Evolutionary conservation across 2,888 invertebrate genomes (phyloP), one percentile per base, ranked within the genome.

Genomic region (Rotaria magnacalcarata): DNA sequence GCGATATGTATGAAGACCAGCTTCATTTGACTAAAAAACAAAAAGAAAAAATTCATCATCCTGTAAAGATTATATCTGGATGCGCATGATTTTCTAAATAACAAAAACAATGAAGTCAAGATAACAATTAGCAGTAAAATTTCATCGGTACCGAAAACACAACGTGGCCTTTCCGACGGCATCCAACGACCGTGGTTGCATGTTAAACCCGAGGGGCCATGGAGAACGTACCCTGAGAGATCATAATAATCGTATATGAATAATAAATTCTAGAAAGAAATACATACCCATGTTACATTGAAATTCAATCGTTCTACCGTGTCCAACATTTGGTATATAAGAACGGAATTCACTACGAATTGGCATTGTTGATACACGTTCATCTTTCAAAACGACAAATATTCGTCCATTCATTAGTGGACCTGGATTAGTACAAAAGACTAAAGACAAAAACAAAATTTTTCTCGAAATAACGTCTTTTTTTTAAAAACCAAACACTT

Each of bases 121-220:
- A 67, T 34, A 27, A 19, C 4, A 34, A 11, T 34, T 16, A 6
- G 5, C 19, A 19, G 34, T 34, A 11, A 47, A 47, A 47, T 47
- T 2, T 24, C 8, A 47, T 2, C 0, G 5, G 47, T 80, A 80
- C 80, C 80, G 10, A 80, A 41, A 43, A 80, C 10, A n/a, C 80
- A 80, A 14, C 47, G 80, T 14, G 80, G 47, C 3, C 80, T 10
- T 80, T 80, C 80, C 3, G 80, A 80, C 11, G 80, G 80, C 80
- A 80, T 80, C 80, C 80, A 80, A 34, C 80, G 43, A n/a, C 80
- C 80, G n/a, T 80, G 80, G 34, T 80, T 80, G 19, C 80, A 80
- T 47, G 80, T 80, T n/a, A 43, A n/a, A 0, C 80, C 80, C 10
- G 80, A 47, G 14, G 80, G 47, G 5, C 80, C 80, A 47, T 47